Evolutionary conservation across 2,797 vertebrate species (phyloP), one percentile per base, ranked within the genome.

Genomic region (Eupleurogrammus muticus): DNA sequence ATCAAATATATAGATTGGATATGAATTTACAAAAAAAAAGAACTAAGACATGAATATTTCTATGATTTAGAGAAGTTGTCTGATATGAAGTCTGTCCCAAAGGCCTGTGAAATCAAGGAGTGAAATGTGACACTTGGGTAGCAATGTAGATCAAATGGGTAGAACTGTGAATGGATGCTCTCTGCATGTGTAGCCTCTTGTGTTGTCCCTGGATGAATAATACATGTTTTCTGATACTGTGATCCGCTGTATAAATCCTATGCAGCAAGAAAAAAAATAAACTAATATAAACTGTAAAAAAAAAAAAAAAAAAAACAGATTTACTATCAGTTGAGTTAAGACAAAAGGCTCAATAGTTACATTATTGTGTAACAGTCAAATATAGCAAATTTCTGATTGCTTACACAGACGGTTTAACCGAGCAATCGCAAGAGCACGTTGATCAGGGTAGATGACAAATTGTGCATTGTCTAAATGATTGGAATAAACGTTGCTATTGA

Each of bases 401-500:
- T 68, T 70, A 12, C 23, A 12, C 23, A 57, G 13, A 65, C 28
- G 9, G 34, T 4, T 50, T 19, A 56, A 63, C 14, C 21, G 12
- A 49, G 34, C 49, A 73, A 10, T 70, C 68, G 32, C 46, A 47
- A 65, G 56, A 79, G 75, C 81, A 83, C 69, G 14, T 70, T 78
- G 71, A 78, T 86, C 81, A 80, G 79, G 82, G 60, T 81, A 65
- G 73, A 62, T 68, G 52, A 69, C 66, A 69, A 84, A 78, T 67
- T 80, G 80, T 91, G 79, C 81, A 65, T 70, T 88, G 83, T 92
- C 79, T 81, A 62, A 84, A 78, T 79, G 70, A 87, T 77, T 90
- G 77, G 75, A 94, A 93, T 94, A 94, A 92, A 94, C 85, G 87
- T 93, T 90, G 85, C 70, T 87, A 90, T 83, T 87, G 71, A 90